Evolutionary conservation across 2,888 invertebrate genomes (phyloP).

Genomic region (Candidula unifasciata): DNA sequence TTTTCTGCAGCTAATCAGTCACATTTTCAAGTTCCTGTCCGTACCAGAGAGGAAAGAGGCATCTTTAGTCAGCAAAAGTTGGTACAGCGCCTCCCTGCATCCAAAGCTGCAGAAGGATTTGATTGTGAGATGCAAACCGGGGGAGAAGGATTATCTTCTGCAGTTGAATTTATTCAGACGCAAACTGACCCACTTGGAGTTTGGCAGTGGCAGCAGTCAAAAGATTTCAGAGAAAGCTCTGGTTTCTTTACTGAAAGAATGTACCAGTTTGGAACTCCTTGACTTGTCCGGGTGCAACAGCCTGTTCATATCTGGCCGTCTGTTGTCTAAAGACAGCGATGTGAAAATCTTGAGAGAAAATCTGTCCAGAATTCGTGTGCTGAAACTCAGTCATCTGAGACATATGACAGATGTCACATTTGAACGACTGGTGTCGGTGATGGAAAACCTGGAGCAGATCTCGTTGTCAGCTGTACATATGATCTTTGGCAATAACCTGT

Average conservation of each 20-base stretch:
- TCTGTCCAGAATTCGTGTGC: slow-evolving; percentile 79
- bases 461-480: slow-evolving; percentile 85
- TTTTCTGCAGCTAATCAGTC: slow-evolving; percentile 71
- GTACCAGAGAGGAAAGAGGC: slow-evolving; percentile 84
- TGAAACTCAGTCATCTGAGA: slow-evolving; percentile 84
- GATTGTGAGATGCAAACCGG: slow-evolving; percentile 78
- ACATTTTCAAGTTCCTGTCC: slow-evolving; percentile 73
- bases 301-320: slow-evolving; percentile 86
- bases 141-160: slow-evolving; percentile 31
- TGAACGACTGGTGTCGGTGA: slow-evolving; percentile 82
- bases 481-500: slow-evolving; percentile 83
- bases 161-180: slow-evolving; percentile 50
- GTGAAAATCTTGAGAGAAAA: slow-evolving; percentile 57
- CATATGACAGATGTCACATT: slow-evolving; percentile 87
- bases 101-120: slow-evolving; percentile 81
- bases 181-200: slow-evolving; percentile 66
- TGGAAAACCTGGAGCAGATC: slow-evolving; percentile 82
- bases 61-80: slow-evolving; percentile 83
- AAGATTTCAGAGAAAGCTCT: slow-evolving; percentile 71
- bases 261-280: slow-evolving; percentile 81
- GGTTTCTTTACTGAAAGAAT: slow-evolving; percentile 67
- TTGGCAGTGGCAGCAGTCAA: slow-evolving; percentile 59
- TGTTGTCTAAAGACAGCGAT: slow-evolving; percentile 83
- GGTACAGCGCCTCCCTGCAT: slow-evolving; percentile 85
- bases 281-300: slow-evolving; percentile 84